Percentiles rank a stretch among this genome's conserved stretches.
These are phyloP conservation scores for Proales similis DNA, from an alignment of 1,140 invertebrate species.

Conservation along the genomic window DNA sequence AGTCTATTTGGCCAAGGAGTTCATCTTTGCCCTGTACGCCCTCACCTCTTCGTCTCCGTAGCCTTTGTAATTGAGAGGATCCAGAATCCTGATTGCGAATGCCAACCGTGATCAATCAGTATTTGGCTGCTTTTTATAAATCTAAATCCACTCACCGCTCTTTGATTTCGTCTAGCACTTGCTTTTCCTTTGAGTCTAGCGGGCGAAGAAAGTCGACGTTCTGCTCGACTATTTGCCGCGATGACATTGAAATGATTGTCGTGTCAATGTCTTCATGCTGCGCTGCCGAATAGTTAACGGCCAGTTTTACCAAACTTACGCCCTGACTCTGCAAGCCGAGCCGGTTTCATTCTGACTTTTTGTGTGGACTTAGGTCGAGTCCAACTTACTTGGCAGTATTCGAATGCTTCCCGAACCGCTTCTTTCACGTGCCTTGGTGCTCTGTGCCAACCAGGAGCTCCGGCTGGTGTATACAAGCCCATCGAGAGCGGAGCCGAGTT, in stretches of 20 bases:
- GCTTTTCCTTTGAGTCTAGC: slow-evolving; percentile 43
- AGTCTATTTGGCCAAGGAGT: too few species aligned
- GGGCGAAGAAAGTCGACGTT: slow-evolving; percentile 40
- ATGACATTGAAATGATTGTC: slow-evolving; percentile 39
- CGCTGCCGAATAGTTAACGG: slow-evolving; percentile 4
- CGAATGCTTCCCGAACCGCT: slow-evolving; percentile 47
- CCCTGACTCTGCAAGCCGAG: background rate
- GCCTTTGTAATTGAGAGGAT: slow-evolving; percentile 44
- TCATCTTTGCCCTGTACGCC: slow-evolving; percentile 41
- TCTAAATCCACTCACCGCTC: slow-evolving; percentile 42
- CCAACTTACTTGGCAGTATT: slow-evolving; percentile 49
- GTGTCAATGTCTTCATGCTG: background rate
- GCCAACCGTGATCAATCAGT: slow-evolving; percentile 30
- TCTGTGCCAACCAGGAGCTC: slow-evolving; percentile 75
- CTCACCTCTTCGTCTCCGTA: slow-evolving; percentile 49
- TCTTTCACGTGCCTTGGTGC: slow-evolving; percentile 63
- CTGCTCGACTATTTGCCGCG: slow-evolving; percentile 43
- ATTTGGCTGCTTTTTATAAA: background rate
- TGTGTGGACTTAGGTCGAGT: background rate
- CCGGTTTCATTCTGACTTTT: background rate
- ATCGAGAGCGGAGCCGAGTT: slow-evolving; percentile 71
- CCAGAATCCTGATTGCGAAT: slow-evolving; percentile 43
- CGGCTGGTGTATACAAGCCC: slow-evolving; percentile 69
- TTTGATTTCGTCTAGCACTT: slow-evolving; percentile 43
- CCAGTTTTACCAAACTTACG: slow-evolving; percentile 6